phyloP scores from a whole-genome alignment of 2,797 vertebrate genomes.

The Neosilurus hyrtlii region DNA sequence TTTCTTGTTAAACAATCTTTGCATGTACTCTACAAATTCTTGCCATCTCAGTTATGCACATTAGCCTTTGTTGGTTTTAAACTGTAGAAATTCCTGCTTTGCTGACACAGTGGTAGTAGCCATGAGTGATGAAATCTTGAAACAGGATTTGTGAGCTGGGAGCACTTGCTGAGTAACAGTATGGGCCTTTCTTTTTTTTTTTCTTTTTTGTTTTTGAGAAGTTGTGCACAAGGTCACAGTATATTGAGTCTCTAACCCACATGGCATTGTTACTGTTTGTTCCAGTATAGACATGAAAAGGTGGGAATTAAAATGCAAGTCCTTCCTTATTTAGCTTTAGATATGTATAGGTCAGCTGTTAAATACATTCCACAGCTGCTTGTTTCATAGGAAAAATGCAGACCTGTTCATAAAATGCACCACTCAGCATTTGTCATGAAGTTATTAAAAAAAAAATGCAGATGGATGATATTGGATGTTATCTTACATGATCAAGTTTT shows the following conservation, averaged over 20 bases:
- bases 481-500: neutral
- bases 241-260: neutral
- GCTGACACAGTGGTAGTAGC: slow-evolving; percentile 52
- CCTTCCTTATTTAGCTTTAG: neutral
- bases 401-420: neutral
- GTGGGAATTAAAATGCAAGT: too few species aligned
- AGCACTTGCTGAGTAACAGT: slow-evolving; percentile 41
- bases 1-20: slow-evolving; percentile 28
- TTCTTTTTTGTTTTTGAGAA: neutral
- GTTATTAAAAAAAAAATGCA: too few species aligned
- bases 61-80: slow-evolving; percentile 63
- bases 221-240: slow-evolving; percentile 24
- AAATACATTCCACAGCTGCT: neutral
- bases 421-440: neutral
- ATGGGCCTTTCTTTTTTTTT: slow-evolving; percentile 28
- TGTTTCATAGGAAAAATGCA: neutral
- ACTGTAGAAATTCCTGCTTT: slow-evolving; percentile 61
- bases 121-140: slow-evolving; percentile 62
- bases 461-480: neutral
- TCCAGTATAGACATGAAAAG: neutral
- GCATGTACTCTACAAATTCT: slow-evolving; percentile 46
- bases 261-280: neutral
- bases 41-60: slow-evolving; percentile 60
- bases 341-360: neutral
- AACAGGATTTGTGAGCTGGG: slow-evolving; percentile 62